Evolutionary conservation across 2,888 invertebrate species (phyloP).

Genomic region (Acanthopleura granulata): DNA sequence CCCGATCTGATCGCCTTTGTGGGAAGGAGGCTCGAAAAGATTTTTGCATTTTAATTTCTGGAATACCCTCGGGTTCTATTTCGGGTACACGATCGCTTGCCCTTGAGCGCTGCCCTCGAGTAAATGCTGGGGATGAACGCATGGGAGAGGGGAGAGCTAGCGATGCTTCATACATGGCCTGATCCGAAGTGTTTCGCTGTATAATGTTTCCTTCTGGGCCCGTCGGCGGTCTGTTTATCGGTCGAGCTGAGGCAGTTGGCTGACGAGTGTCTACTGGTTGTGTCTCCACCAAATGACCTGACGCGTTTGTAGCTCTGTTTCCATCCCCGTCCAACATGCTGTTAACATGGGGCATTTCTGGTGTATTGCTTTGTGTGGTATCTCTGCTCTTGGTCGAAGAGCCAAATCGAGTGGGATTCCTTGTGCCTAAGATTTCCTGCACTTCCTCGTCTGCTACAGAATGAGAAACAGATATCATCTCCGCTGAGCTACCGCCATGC

Average conservation of each 20-base stretch:
- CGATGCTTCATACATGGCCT: not conserved
- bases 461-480: not conserved
- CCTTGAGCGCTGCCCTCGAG: not conserved
- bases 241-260: not conserved
- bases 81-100: not conserved
- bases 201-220: not conserved
- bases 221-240: not conserved
- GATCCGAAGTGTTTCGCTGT: not conserved
- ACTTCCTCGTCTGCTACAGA: conserved; percentile 12
- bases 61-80: not conserved
- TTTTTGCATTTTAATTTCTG: conserved; percentile 6
- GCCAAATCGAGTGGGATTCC: not conserved
- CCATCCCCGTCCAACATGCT: not conserved
- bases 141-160: not conserved
- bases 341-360: not conserved
- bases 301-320: too few relatives aligned
- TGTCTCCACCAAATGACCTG: not conserved
- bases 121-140: not conserved
- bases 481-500: not conserved
- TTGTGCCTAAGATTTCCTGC: not conserved
- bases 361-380: not conserved
- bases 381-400: not conserved
- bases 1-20: not conserved
- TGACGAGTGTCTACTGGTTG: not conserved
- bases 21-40: conserved; percentile 9